A percentile compares a stretch with the other conserved stretches of the same genome.
These are phyloP conservation scores for Drosophila stalkeri DNA, from an alignment of 2,888 invertebrate species.

Conservation along the genomic window DNA sequence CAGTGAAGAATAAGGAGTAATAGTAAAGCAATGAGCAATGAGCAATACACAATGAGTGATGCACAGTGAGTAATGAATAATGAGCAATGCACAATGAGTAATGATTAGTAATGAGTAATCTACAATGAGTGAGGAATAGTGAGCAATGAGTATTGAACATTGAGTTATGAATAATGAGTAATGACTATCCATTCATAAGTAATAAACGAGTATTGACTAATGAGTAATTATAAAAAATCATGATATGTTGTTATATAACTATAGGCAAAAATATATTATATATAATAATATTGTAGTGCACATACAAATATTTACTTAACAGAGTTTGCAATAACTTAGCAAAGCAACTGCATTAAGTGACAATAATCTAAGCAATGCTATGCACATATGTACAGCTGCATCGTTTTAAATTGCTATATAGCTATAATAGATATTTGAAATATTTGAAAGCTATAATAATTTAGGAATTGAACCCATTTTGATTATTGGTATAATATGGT, in stretches of 20 bases:
- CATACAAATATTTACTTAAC: too few relatives aligned
- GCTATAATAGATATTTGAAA: not conserved
- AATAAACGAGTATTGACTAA: not conserved
- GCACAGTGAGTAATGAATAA: not conserved
- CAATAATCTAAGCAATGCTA: not conserved
- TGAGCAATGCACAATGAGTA: not conserved
- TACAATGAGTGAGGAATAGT: not conserved
- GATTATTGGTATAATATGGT: conserved; percentile 16
- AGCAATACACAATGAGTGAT: not conserved
- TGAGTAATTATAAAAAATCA: too few relatives aligned
- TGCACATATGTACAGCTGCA: not conserved
- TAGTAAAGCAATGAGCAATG: not conserved
- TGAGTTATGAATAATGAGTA: too few relatives aligned
- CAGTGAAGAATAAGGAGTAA: not conserved
- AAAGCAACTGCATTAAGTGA: not conserved
- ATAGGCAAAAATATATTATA: too few relatives aligned
- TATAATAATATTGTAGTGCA: not conserved
- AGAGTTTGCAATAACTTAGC: not conserved
- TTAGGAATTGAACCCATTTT: conserved; percentile 7
- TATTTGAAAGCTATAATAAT: conserved; percentile 1
- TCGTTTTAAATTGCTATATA: not conserved
- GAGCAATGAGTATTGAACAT: not conserved
- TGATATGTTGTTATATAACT: too few relatives aligned
- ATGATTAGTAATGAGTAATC: not conserved
- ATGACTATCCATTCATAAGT: too few relatives aligned